phyloP scores from a whole-genome alignment of 2,797 vertebrate species.

The Chelmon rostratus region DNA sequence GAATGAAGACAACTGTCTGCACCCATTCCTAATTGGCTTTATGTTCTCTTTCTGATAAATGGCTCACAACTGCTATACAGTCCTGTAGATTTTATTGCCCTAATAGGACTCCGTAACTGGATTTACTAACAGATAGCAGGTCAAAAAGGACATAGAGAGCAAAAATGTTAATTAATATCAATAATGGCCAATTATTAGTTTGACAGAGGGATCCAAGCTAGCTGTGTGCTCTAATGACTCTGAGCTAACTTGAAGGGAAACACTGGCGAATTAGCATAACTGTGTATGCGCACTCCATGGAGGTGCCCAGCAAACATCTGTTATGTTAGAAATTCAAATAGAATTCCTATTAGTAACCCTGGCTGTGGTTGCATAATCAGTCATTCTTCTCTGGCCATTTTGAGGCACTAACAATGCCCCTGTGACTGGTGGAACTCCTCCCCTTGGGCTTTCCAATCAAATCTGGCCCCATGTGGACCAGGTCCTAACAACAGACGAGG shows the following conservation, averaged over 20 bases:
- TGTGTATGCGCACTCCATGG: constrained; percentile 92
- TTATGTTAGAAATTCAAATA: constrained; percentile 99
- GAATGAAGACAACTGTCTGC: constrained; percentile 99
- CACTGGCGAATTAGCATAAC: constrained; percentile 98
- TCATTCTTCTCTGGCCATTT: constrained; percentile 94
- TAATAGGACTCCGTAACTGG: constrained; percentile 98
- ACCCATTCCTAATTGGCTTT: constrained; percentile 98
- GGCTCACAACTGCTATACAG: constrained; percentile 91
- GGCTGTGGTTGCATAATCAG: constrained; percentile 95
- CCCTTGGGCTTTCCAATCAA: constrained; percentile 88
- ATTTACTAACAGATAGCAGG: constrained; percentile 98
- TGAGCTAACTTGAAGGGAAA: constrained; percentile 96
- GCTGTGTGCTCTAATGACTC: constrained; percentile 98
- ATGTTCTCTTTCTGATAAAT: constrained; percentile 99
- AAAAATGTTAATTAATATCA: constrained; percentile 99
- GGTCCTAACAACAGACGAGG: constrained; percentile 87
- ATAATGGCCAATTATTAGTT: constrained; percentile 99
- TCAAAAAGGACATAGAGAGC: constrained; percentile 95
- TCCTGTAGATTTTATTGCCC: constrained; percentile 92
- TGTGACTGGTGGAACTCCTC: constrained; percentile 89
- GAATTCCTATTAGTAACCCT: constrained; percentile 95
- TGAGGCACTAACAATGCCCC: constrained; percentile 92
- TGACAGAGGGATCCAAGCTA: constrained; percentile 99
- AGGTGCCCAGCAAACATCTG: constrained; percentile 99
- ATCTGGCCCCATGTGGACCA: constrained; percentile 88